Conservation (phyloP, 1,140 invertebrate genomes). For the Wiebesia pumilae region DNA sequence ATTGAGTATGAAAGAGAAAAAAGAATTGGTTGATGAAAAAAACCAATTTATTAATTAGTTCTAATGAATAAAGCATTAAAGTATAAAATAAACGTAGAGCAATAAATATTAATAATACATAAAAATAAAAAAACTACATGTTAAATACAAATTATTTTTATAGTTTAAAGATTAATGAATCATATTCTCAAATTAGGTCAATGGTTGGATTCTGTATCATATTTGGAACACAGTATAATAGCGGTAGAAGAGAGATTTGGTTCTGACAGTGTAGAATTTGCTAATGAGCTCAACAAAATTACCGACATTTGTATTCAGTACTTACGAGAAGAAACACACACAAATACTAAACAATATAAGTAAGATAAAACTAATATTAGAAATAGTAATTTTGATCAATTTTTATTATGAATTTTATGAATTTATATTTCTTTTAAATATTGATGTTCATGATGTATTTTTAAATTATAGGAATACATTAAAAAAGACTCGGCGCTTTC, state of each 20-base stretch:
- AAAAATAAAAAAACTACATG: no score
- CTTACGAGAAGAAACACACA: constrained; percentile 60
- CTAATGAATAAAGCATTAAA: no score
- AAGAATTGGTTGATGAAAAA: no score
- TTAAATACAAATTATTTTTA: background rate
- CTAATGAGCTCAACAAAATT: constrained; percentile 76
- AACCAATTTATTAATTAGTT: no score
- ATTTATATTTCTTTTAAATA: background rate
- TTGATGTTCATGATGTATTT: background rate
- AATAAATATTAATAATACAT: no score
- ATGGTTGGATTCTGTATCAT: constrained; percentile 70
- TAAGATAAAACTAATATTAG: constrained; percentile 51
- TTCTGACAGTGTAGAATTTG: constrained; percentile 76
- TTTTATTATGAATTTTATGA: constrained; percentile 33
- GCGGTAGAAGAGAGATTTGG: constrained; percentile 76
- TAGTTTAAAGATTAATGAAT: background rate
- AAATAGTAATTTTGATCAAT: background rate
- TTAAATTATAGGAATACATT: constrained; percentile 60
- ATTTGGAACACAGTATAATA: constrained; percentile 72
- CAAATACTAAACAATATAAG: constrained; percentile 62
- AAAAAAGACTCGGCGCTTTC: constrained; percentile 59
- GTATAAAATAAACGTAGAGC: no score
- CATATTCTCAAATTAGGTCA: no score
- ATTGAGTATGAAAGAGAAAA: no score
- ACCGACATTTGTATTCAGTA: constrained; percentile 68